Conservation (phyloP, 2,888 invertebrate species). For the Tenthredo notha region DNA sequence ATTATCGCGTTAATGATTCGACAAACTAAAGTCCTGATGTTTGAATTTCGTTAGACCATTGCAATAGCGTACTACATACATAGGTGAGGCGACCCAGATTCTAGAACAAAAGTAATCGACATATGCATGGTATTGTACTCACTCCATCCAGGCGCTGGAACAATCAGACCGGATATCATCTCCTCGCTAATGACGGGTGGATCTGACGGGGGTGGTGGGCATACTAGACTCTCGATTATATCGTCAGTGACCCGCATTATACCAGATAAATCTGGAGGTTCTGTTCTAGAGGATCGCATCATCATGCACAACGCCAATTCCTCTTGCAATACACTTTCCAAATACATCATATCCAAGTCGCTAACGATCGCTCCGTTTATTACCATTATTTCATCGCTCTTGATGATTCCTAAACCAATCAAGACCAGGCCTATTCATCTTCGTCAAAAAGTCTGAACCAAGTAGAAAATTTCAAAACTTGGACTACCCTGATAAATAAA, state of each 20-base stretch:
- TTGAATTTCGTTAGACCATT: background rate
- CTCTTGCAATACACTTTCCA: constrained; percentile 97
- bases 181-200: constrained; percentile 96
- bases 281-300: constrained; percentile 89
- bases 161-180: constrained; percentile 97
- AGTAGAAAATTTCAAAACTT: background rate
- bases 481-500: background rate
- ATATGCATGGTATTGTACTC: constrained; percentile 78
- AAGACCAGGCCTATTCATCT: constrained; percentile 45
- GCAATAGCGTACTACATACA: no score
- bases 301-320: constrained; percentile 97
- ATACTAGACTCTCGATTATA: constrained; percentile 96
- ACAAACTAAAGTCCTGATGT: background rate
- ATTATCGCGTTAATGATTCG: background rate
- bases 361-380: constrained; percentile 99
- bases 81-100: constrained; percentile 15
- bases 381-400: constrained; percentile 99
- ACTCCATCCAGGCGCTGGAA: constrained; percentile 98
- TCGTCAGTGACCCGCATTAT: constrained; percentile 95
- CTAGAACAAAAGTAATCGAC: constrained; percentile 30
- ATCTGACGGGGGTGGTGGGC: constrained; percentile 97
- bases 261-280: constrained; percentile 82
- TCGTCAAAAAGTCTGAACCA: constrained; percentile 58
- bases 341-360: constrained; percentile 99
- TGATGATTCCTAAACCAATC: constrained; percentile 90